Percentiles rank a stretch among this genome's conserved stretches.
These are phyloP conservation scores for Orussus abietinus DNA, from an alignment of 1,140 invertebrate species.

Conservation along the genomic window DNA sequence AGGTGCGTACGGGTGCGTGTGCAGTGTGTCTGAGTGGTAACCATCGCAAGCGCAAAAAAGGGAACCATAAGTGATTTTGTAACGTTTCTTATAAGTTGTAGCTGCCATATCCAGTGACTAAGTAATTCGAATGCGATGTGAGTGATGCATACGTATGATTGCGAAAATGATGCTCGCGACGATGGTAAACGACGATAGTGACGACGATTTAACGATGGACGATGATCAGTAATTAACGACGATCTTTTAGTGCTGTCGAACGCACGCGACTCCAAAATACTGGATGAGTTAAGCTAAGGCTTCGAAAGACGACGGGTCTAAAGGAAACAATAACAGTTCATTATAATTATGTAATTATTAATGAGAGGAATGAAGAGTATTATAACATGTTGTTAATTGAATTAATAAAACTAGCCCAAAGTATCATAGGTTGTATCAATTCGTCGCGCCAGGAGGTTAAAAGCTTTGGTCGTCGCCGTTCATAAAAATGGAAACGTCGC, in stretches of 20 bases:
- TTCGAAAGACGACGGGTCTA: slow-evolving; percentile 49
- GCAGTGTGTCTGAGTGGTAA: slow-evolving; percentile 18
- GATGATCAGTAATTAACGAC: slow-evolving; percentile 22
- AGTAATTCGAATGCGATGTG: slow-evolving; percentile 32
- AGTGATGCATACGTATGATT: slow-evolving; percentile 31
- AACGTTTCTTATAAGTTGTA: slow-evolving; percentile 53
- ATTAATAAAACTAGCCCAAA: slow-evolving; percentile 56
- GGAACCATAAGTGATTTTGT: slow-evolving; percentile 49
- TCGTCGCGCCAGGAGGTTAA: too few species aligned
- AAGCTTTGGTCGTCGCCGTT: too few species aligned
- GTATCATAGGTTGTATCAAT: slow-evolving; percentile 27
- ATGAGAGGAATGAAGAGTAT: slow-evolving; percentile 53
- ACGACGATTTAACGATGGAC: slow-evolving; percentile 17
- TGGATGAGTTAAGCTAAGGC: slow-evolving; percentile 42
- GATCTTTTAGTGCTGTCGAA: slow-evolving; percentile 32
- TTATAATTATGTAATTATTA: slow-evolving; percentile 54
- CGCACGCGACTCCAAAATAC: slow-evolving; percentile 36
- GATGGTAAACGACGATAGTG: slow-evolving; percentile 12
- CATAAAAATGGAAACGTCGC: too few species aligned
- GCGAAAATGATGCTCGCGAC: slow-evolving; percentile 25
- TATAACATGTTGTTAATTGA: slow-evolving; percentile 56
- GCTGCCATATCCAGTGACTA: slow-evolving; percentile 47
- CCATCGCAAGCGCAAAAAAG: slow-evolving; percentile 22
- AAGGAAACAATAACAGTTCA: slow-evolving; percentile 53
- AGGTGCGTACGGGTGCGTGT: too few species aligned